Evolutionary conservation across 2,888 invertebrate genomes (phyloP).

Genomic region (Galeopsomyia nigrocyanea): DNA sequence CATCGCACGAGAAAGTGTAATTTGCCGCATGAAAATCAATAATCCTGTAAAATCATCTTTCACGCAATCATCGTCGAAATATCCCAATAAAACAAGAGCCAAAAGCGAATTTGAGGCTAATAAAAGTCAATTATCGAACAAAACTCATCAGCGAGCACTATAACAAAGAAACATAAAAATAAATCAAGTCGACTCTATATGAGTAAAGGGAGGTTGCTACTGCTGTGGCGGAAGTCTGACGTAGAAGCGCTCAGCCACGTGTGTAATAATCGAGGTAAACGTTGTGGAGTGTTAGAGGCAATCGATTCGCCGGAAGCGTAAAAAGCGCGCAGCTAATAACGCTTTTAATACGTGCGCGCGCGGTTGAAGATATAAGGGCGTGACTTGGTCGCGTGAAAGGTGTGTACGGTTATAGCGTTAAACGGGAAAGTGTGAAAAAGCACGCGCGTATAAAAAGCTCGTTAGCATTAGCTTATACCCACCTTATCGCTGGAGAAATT

Average conservation of each 20-base stretch:
- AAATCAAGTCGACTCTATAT: neutral
- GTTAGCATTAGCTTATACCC: neutral
- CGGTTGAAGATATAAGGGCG: conserved; percentile 12
- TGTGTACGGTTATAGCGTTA: neutral
- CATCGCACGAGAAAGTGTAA: too few species aligned
- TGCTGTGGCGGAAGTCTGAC: neutral
- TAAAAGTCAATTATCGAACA: too few species aligned
- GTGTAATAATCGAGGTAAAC: too few species aligned
- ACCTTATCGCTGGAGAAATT: neutral
- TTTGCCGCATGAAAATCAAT: too few species aligned
- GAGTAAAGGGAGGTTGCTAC: too few species aligned
- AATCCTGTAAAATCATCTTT: too few species aligned
- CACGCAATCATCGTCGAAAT: too few species aligned
- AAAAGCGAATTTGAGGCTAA: too few species aligned
- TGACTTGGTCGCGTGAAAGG: conserved; percentile 17
- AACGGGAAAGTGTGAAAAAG: conserved; percentile 27
- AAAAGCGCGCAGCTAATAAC: conserved; percentile 19
- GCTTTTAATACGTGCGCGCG: conserved; percentile 33
- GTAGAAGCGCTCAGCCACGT: neutral
- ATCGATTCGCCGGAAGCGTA: neutral
- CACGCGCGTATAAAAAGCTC: neutral
- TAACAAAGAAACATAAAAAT: neutral
- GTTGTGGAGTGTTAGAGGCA: too few species aligned
- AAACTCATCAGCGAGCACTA: neutral
- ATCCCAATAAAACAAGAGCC: too few species aligned